Evolutionary conservation across 1,140 invertebrate species (phyloP), one percentile per base, ranked within the genome.

Genomic region (Sycophaga agraensis): DNA sequence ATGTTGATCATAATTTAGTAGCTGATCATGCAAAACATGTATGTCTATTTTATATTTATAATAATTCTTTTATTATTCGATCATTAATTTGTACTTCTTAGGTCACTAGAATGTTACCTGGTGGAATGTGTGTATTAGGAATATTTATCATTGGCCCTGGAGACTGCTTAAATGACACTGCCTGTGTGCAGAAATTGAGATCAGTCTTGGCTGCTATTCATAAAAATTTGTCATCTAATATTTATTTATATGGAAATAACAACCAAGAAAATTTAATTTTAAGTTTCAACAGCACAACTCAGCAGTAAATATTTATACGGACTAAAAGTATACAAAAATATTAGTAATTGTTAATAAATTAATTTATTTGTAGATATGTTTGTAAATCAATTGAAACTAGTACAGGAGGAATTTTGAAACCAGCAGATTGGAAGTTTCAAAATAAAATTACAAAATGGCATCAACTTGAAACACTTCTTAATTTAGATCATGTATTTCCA

Each of bases 51-150:
- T 26, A 11, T 59, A 63, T 63, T 49, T n/a, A 53, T 28, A 4
- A 35, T 54, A 9, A 54, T 34, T 53, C 31, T 68, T 11, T 11
- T 22, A 14, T 37, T 58, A 51, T 60, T 59, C 21, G 28, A 59
- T 14, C 4, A 55, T 11, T 57, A 34, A 59, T 56, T 56, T 19
- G 50, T 49, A 58, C 24, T 59, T 51, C 22, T 22, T 62, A 87
- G 86, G 85, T 91, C 0, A 89, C 87, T 2, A 84, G 89, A 76
- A 93, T 93, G 91, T 77, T 94, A 48, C 90, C 91, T 37, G 91
- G 91, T 42, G 91, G 91, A 21, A 86, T 92, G 80, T 85, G 86
- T 78, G 87, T 93, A 45, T 81, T 92, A 67, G 89, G 84, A 59
- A 73, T 84, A 70, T 85, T 86, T 68, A 72, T 86, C 17, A 79